Evolutionary conservation across 2,113 vertebrate species (phyloP), one percentile per base, ranked within the genome.

Genomic region (Phaethon lepturus): DNA sequence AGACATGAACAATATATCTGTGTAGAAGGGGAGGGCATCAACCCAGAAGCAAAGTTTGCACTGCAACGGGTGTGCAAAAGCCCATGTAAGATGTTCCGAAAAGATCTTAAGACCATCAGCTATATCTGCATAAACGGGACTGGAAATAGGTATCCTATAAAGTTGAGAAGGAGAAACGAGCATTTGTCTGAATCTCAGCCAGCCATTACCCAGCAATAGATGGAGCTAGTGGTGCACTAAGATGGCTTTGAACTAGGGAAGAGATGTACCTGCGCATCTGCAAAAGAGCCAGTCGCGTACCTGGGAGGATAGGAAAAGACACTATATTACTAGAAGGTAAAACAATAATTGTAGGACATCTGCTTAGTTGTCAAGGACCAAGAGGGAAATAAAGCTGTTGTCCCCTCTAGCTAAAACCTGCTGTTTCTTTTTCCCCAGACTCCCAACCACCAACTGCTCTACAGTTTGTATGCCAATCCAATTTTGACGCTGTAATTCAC

Each of bases 391-490:
- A 98, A 98, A 98, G 97, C 98, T 96, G 97, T 98, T 89, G 97
- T 98, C 98, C 98, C 98, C 98, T 99, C 98, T 97, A 98, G 98
- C 98, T 97, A 99, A 98, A 98, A 98, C 97, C 98, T 98, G 98
- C 98, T 98, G 97, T 97, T 98, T 93, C 44, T 29, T 95, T 96
- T 86, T 98, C 98, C 98, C 98, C 90, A 94, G 98, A 91, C 98
- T 97, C 98, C 49, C 92, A 91, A 85, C 97, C 97, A 97, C 98
- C 98, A 99, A 98, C 98, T 98, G 98, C 98, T 98, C 90, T 20
- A 58, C 64, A 24, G 97, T 97, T 98, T 95, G 94, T 17, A 97
- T 98, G 98, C 98, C 98, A 98, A 98, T 97, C 98, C 97, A 95
- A 97, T 98, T 95, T 90, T 95, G 97, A 98, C 24, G 98, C 97